These are phyloP conservation scores for Liposcelis brunnea DNA, from an alignment of 2,888 invertebrate genomes.

Conservation along the genomic window DNA sequence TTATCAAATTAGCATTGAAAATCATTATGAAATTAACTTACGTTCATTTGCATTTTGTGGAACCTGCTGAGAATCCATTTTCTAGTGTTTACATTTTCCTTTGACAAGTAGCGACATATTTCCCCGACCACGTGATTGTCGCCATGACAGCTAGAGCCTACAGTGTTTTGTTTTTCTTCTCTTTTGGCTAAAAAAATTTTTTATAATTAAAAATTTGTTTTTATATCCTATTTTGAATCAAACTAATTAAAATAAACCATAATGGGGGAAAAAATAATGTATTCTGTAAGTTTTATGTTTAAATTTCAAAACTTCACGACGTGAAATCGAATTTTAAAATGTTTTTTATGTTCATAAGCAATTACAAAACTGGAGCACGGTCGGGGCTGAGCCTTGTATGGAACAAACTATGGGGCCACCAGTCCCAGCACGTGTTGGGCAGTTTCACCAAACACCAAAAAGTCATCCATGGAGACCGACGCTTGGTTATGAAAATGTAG, in stretches of 20 bases:
- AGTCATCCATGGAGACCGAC: conserved; percentile 68
- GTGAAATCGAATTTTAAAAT: neutral
- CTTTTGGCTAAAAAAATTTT: neutral
- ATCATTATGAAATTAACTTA: conserved; percentile 20
- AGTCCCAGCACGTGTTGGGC: conserved; percentile 44
- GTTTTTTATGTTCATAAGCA: conserved; percentile 31
- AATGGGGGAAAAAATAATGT: conserved; percentile 19
- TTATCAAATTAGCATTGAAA: conserved; percentile 13
- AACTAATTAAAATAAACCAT: neutral
- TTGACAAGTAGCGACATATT: neutral
- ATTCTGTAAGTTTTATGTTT: conserved; percentile 22
- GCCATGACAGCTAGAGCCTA: too few relatives aligned
- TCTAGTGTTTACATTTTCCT: neutral
- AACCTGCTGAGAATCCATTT: conserved; percentile 18
- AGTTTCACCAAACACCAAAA: conserved; percentile 52
- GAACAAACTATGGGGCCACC: conserved; percentile 44
- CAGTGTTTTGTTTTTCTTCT: neutral
- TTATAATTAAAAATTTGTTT: too few relatives aligned
- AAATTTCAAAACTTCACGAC: too few relatives aligned
- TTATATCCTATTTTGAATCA: too few relatives aligned
- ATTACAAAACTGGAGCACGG: conserved; percentile 61
- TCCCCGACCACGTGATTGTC: too few relatives aligned
- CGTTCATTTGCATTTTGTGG: conserved; percentile 30
- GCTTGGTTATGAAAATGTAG: conserved; percentile 58
- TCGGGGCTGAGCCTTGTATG: conserved; percentile 41